A percentile compares a stretch with the other conserved stretches of the same genome.
These are phyloP conservation scores for Gyrodactylus salaris DNA, from an alignment of 1,140 invertebrate species.

Conservation along the genomic window DNA sequence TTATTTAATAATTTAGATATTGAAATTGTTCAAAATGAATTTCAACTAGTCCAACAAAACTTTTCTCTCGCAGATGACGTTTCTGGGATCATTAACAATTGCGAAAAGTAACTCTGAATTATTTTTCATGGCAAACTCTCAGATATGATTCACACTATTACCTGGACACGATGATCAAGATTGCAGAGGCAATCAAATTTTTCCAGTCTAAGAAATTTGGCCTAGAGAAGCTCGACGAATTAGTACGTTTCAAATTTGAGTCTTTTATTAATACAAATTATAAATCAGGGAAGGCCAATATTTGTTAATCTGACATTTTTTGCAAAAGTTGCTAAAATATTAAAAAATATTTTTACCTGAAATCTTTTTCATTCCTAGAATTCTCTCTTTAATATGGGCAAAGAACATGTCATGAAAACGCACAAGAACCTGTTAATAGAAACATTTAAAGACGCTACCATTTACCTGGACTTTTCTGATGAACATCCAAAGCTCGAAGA, in stretches of 20 bases:
- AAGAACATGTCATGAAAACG: no score
- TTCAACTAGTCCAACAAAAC: not conserved
- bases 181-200: not conserved
- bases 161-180: not conserved
- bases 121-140: not conserved
- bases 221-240: not conserved
- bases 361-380: no score
- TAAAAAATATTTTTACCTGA: no score
- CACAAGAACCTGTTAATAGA: no score
- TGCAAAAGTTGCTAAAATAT: no score
- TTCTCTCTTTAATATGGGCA: no score
- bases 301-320: no score
- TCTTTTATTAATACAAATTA: not conserved
- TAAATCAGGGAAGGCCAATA: no score
- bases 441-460: no score
- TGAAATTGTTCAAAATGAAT: not conserved
- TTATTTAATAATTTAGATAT: not conserved
- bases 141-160: not conserved
- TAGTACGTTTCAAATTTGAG: not conserved
- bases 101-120: not conserved
- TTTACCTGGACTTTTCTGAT: no score
- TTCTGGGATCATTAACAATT: not conserved
- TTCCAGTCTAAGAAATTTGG: not conserved
- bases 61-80: not conserved
- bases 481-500: no score